Evolutionary conservation across 2,797 vertebrate genomes (phyloP).

Genomic region (Kryptolebias ocellatus): DNA sequence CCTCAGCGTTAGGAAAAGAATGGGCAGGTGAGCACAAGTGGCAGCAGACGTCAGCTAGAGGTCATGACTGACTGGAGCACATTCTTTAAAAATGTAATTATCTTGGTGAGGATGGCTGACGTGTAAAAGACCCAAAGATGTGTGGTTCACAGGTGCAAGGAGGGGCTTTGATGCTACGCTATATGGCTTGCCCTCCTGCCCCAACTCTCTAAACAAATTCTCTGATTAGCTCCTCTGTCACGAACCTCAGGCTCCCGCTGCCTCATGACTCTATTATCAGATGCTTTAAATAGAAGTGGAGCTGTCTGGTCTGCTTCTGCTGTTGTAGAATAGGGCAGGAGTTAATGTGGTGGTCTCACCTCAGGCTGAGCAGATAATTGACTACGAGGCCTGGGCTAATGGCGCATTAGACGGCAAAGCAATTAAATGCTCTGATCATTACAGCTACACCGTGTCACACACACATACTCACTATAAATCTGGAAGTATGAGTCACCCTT

Average conservation of each 20-base stretch:
- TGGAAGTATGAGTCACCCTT: constrained; percentile 75
- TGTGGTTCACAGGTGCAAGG: constrained; percentile 30
- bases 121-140: constrained; percentile 39
- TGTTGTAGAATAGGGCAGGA: constrained; percentile 68
- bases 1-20: constrained; percentile 66
- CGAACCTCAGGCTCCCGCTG: constrained; percentile 53
- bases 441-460: constrained; percentile 53
- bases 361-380: constrained; percentile 78
- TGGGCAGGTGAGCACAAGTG: constrained; percentile 66
- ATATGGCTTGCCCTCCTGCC: constrained; percentile 44
- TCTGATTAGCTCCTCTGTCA: constrained; percentile 74
- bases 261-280: constrained; percentile 73
- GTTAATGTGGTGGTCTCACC: constrained; percentile 79
- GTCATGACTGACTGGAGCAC: constrained; percentile 52
- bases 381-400: constrained; percentile 70
- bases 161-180: constrained; percentile 38
- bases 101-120: constrained; percentile 41
- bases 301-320: constrained; percentile 62
- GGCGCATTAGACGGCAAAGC: constrained; percentile 72
- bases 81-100: constrained; percentile 51
- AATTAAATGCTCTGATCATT: constrained; percentile 78
- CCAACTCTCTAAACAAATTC: constrained; percentile 62
- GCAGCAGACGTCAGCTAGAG: constrained; percentile 66
- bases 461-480: constrained; percentile 58
- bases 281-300: constrained; percentile 71